Evolutionary conservation across 2,113 vertebrate species (phyloP).

Genomic region (Melanotaenia duboulayi): DNA sequence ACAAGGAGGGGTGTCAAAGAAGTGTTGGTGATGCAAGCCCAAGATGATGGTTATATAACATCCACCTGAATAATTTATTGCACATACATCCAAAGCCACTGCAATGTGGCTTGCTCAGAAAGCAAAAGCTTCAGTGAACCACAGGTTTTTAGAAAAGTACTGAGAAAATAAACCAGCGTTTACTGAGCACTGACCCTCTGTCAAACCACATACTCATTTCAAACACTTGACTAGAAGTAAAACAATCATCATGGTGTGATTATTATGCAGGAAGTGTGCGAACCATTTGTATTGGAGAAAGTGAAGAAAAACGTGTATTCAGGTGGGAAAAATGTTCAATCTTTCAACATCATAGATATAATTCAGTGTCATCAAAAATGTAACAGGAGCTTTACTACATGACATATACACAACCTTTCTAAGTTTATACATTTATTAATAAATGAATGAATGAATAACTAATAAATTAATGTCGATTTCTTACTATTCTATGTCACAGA

Average conservation of each 20-base stretch:
- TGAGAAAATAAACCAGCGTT: not conserved
- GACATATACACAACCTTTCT: not conserved
- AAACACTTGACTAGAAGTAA: not conserved
- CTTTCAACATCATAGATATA: conserved; percentile 14
- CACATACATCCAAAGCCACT: conserved; percentile 25
- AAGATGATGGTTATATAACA: conserved; percentile 11
- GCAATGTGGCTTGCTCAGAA: conserved; percentile 9
- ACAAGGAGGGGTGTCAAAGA: conserved; percentile 5
- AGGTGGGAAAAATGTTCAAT: not conserved
- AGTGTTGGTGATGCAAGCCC: conserved; percentile 8
- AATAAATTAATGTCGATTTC: too few species aligned
- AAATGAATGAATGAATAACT: not conserved
- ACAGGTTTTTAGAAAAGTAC: not conserved
- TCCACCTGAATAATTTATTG: conserved; percentile 40
- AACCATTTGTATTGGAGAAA: too few species aligned
- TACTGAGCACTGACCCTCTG: conserved; percentile 9
- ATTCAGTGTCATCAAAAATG: conserved; percentile 24
- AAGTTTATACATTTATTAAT: not conserved
- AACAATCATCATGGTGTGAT: not conserved
- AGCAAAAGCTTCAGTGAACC: conserved; percentile 16
- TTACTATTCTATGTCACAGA: not conserved
- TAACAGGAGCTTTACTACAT: conserved; percentile 7
- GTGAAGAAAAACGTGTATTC: conserved; percentile 3
- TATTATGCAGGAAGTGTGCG: not conserved
- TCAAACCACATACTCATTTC: conserved; percentile 1